A percentile compares a stretch with the other conserved stretches of the same genome.
Conservation (phyloP, 2,888 invertebrate genomes). For the Theodoxus fluviatilis region DNA sequence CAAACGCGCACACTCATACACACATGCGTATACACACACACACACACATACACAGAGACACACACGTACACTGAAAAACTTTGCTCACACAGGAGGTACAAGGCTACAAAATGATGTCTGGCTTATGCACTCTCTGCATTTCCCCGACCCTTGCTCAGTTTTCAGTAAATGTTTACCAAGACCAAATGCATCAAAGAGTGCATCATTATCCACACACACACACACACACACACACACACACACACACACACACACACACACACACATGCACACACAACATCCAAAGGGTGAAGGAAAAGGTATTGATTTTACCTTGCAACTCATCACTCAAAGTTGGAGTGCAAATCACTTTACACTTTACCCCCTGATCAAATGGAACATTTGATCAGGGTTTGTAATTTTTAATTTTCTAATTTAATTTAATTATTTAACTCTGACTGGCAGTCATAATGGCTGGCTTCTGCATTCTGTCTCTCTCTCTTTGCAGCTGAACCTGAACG, state of each 20-base stretch:
- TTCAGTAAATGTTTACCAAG: not conserved
- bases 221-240: constrained; percentile 2
- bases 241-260: constrained; percentile 1
- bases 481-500: constrained; percentile 51
- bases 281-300: not conserved
- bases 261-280: not conserved
- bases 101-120: no score
- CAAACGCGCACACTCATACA: no score
- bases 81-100: no score
- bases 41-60: no score
- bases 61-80: no score
- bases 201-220: not conserved
- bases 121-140: constrained; percentile 74
- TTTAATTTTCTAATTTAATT: not conserved
- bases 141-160: no score
- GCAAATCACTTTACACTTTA: no score
- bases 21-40: no score
- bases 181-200: not conserved
- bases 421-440: not conserved
- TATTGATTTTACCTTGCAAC: not conserved
- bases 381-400: not conserved
- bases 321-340: no score
- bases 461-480: not conserved
- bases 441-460: no score
- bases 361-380: not conserved